These are phyloP conservation scores for Rhynchonycteris naso DNA, from an alignment of 2,797 vertebrate species.

Conservation along the genomic window DNA sequence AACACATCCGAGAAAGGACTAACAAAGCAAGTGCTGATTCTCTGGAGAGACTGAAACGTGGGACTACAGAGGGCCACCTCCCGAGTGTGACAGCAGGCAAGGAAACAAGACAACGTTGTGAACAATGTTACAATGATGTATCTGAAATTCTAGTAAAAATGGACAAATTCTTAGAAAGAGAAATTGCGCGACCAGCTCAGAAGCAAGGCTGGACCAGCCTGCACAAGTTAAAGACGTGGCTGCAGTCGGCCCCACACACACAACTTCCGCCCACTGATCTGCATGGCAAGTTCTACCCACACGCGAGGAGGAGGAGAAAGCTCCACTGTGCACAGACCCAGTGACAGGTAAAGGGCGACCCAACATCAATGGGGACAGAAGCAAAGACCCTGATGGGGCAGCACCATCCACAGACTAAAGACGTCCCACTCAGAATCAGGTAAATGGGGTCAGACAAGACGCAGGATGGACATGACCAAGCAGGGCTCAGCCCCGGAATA, in stretches of 20 bases:
- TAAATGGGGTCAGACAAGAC: rapidly evolving
- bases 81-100: rapidly evolving
- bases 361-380: background rate
- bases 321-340: background rate
- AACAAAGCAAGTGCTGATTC: rapidly evolving
- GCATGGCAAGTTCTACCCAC: background rate
- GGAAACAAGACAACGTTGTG: no score
- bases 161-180: background rate
- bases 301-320: background rate
- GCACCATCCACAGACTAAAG: background rate
- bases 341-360: background rate
- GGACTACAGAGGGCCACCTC: background rate
- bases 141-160: rapidly evolving
- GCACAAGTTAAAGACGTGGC: background rate
- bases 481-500: background rate
- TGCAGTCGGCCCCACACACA: background rate
- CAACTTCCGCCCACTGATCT: background rate
- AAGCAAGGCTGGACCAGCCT: background rate
- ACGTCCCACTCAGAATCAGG: background rate
- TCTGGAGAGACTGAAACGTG: background rate
- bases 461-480: rapidly evolving
- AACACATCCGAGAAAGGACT: rapidly evolving
- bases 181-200: background rate
- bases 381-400: background rate
- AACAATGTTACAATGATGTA: rapidly evolving